phyloP scores from a whole-genome alignment of 2,888 invertebrate species.

The Pyrgus malvae region DNA sequence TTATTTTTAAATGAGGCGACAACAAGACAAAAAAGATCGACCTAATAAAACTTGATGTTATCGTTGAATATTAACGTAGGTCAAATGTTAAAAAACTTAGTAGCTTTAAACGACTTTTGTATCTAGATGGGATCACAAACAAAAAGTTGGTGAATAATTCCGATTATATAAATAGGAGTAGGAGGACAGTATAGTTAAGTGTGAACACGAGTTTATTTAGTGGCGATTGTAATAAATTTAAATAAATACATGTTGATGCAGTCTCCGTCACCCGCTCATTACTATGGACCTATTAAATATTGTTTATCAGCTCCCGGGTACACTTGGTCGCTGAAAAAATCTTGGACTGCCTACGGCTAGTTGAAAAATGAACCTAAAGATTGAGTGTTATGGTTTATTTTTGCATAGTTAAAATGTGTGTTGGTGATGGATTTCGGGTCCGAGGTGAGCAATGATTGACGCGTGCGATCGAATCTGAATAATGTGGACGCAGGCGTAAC shows the following conservation, averaged over 20 bases:
- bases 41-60: too few relatives aligned
- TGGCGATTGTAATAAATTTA: slow-evolving; percentile 62
- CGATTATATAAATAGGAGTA: slow-evolving; percentile 17
- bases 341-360: background rate
- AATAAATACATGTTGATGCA: slow-evolving; percentile 62
- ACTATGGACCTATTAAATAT: slow-evolving; percentile 64
- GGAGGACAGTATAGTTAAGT: slow-evolving; percentile 36
- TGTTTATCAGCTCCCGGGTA: slow-evolving; percentile 34
- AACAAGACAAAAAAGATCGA: too few relatives aligned
- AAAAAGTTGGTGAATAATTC: slow-evolving; percentile 17
- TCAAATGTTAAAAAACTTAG: background rate
- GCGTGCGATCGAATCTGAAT: slow-evolving; percentile 52
- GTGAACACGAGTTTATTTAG: slow-evolving; percentile 53
- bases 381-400: slow-evolving; percentile 35
- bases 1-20: too few relatives aligned
- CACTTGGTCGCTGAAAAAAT: slow-evolving; percentile 35
- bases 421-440: slow-evolving; percentile 40
- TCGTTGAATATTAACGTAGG: too few relatives aligned
- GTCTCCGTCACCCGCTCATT: slow-evolving; percentile 56
- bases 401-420: slow-evolving; percentile 24
- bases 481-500: slow-evolving; percentile 44
- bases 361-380: slow-evolving; percentile 28
- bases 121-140: background rate
- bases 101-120: background rate
- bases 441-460: slow-evolving; percentile 58